Base-by-base conservation (phyloP, 2,888 invertebrate genomes). In the Cenopis cana region DNA sequence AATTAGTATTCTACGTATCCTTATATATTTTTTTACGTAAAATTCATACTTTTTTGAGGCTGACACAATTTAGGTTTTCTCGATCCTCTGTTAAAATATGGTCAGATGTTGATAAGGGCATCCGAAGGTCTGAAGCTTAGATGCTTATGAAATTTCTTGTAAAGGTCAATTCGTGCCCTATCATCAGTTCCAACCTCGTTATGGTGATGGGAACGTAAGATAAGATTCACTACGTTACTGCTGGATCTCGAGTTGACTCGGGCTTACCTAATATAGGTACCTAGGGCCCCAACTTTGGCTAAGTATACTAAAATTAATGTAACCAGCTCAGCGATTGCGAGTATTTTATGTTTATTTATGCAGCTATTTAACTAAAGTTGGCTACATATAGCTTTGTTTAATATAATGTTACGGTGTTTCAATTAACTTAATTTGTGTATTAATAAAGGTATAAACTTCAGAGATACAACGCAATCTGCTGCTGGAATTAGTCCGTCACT, bases 131-230 rank as follows among this genome's bases (percentile, higher is more conserved):
- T 54, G 9, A 50, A 54, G 14, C 24, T 10, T 18, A 52, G 46
- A 61, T 59, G 55, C 41, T 20, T 29, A 36, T n/a, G 55, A 49
- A 62, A 62, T 62, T 46, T 62, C 17, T 69, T 36, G n/a, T 56
- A 62, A 69, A 56, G 55, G 56, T 36, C 24, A 36, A 20, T 50
- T 69, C 64, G 69, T 69, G 64, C 57, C 56, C 64, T 69, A 69
- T 69, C 69, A 38, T 29, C 14, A 18, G 12, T 17, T n/a, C 17
- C 9, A 41, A 50, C 14, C 41, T 64, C 64, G 29, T 69, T 69
- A 69, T 29, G 57, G 38, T 29, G 67, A 38, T 24, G 9, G 10
- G 10, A 50, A 3, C 24, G 64, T 64, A 57, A 57, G 64, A 62
- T 55, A 62, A n/a, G 49, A 8, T n/a, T 56, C 50, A 36, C 50